A percentile compares a stretch with the other conserved stretches of the same genome.
Evolutionary conservation across 2,888 invertebrate genomes (phyloP).

Genomic region (Drosophila leonis): DNA sequence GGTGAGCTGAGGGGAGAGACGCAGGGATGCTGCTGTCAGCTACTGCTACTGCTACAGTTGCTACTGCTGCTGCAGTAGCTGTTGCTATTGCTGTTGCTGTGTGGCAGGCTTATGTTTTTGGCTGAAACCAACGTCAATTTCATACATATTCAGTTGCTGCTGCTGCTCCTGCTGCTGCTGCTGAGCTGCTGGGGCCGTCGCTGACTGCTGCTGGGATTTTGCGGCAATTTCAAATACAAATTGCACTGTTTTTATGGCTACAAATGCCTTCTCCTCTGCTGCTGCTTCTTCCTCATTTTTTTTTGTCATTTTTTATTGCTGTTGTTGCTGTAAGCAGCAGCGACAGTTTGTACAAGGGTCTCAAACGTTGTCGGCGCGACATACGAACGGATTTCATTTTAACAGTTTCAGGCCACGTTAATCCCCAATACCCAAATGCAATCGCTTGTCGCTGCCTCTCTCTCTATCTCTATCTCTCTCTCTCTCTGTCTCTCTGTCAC

Average conservation of each 20-base stretch:
- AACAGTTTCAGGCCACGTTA: constrained; percentile 79
- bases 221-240: constrained; percentile 82
- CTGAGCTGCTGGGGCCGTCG: constrained; percentile 51
- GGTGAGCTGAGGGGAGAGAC: background rate
- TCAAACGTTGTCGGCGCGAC: constrained; percentile 67
- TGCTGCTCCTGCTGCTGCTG: constrained; percentile 20
- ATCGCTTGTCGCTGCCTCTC: constrained; percentile 64
- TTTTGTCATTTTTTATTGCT: constrained; percentile 25
- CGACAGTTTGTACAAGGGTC: constrained; percentile 76
- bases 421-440: constrained; percentile 82
- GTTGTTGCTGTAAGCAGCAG: constrained; percentile 54
- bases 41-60: constrained; percentile 22
- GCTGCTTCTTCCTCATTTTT: background rate
- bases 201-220: constrained; percentile 75
- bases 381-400: constrained; percentile 80
- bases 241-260: constrained; percentile 79
- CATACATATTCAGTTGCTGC: constrained; percentile 71
- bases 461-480: no score
- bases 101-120: constrained; percentile 59
- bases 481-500: constrained; percentile 31
- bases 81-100: constrained; percentile 42
- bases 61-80: constrained; percentile 33
- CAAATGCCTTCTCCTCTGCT: constrained; percentile 53
- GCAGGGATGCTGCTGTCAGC: constrained; percentile 40
- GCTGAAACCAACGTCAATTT: constrained; percentile 66